Conservation (phyloP, 2,113 vertebrate species). For the Nyctereutes procyonoides region DNA sequence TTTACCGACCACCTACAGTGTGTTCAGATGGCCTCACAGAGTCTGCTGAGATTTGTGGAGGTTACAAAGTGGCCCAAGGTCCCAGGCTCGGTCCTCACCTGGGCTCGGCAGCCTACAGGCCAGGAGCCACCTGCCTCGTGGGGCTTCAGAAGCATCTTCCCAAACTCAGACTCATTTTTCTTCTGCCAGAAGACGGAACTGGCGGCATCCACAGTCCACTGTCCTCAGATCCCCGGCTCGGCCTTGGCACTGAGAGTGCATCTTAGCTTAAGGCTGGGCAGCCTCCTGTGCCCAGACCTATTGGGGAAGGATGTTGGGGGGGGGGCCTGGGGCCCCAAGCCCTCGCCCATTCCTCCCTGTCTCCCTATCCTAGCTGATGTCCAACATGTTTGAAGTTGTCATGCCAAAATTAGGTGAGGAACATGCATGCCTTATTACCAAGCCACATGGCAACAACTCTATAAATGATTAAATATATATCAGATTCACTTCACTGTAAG, state of each 20-base stretch:
- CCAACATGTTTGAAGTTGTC: neutral
- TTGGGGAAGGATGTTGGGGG: neutral
- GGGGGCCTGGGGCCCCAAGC: neutral
- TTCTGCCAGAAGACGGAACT: neutral
- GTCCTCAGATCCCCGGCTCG: neutral
- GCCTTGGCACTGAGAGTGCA: accelerated
- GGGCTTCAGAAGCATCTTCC: neutral
- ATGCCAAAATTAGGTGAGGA: conserved; percentile 21
- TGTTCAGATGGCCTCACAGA: neutral
- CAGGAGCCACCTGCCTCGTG: neutral
- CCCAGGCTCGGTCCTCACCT: too few species aligned
- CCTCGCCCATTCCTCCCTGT: neutral
- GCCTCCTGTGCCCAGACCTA: neutral
- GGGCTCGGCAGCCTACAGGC: neutral
- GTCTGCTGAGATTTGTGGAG: neutral
- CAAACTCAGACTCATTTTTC: neutral
- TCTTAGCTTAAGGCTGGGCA: neutral
- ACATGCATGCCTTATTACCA: conserved; percentile 48
- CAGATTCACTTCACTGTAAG: neutral
- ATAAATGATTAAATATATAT: neutral
- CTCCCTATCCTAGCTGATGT: neutral
- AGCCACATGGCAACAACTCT: neutral
- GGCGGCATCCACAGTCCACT: neutral
- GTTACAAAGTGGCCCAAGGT: neutral
- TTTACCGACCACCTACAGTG: neutral